Base-by-base conservation (phyloP, 2,888 invertebrate species). In the Pasiphila rectangulata region DNA sequence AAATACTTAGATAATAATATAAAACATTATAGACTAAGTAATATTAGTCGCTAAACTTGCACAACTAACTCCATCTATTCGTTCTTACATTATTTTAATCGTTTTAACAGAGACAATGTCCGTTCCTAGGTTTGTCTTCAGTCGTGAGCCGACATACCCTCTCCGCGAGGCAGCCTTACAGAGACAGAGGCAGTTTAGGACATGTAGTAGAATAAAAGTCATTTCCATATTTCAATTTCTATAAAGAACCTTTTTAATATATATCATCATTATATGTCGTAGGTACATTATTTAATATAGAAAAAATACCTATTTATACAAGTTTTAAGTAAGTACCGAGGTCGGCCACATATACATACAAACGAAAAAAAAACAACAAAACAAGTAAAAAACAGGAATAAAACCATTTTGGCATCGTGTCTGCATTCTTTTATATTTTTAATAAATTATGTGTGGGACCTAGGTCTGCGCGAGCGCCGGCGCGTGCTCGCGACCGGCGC, bases 331-430 rank as follows among this genome's bases (percentile, higher is more conserved):
- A 86, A 86, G 87, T 87, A 88, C 87, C 87, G 80, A 86, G 81
- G 68, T 86, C 83, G 87, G 87, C 85, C 86, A 88, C 85, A 82
- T 82, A 85, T 85, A 86, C 83, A 83, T 82, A 84, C 81, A 83
- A 86, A 85, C 83, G 79, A 79, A 84, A 69, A n/a, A n/a, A 80
- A 84, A 84, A 83, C 78, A 86, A 87, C 83, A 85, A 84, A 87
- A 86, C 82, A 84, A 86, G 80, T 79, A 83, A 85, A 81, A 85
- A 85, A 86, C 84, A 84, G 85, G 86, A 84, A 85, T 85, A 81
- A 83, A 85, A 87, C 85, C 86, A 86, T 86, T 87, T 87, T 87
- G 87, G 87, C 87, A 86, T 86, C 85, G 85, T 80, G 83, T 85
- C 83, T 83, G 83, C 83, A 73, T 79, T 70, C 68, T 77, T 81